phyloP scores from a whole-genome alignment of 2,797 vertebrate genomes.

The Picus viridis region DNA sequence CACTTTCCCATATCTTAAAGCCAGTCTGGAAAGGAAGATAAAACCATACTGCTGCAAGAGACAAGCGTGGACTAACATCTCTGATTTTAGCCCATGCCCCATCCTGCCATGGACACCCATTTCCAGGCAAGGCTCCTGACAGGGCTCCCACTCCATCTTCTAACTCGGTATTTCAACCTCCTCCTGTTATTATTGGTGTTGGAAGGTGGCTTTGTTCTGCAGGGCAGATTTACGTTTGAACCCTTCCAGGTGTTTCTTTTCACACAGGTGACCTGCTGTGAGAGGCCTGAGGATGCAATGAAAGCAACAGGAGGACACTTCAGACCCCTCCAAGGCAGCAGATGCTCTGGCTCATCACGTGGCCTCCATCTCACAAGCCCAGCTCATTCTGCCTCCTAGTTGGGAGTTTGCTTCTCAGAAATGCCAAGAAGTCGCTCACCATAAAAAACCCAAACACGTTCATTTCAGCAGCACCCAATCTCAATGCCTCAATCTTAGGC shows the following conservation, averaged over 20 bases:
- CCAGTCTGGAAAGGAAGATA: constrained; percentile 37
- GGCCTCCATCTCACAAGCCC: not conserved
- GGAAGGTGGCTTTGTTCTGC: not conserved
- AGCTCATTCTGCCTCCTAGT: not conserved
- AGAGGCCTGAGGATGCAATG: not conserved
- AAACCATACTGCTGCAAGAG: not conserved
- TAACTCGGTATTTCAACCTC: not conserved
- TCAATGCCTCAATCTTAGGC: not conserved
- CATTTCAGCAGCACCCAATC: not conserved
- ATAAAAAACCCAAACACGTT: rapidly evolving
- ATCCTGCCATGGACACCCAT: not conserved
- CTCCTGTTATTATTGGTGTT: not conserved
- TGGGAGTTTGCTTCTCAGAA: not conserved
- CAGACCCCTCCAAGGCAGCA: not conserved
- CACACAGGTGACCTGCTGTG: not conserved
- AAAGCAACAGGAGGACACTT: not conserved
- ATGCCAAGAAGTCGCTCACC: not conserved
- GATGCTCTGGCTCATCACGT: not conserved
- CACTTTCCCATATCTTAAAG: not conserved
- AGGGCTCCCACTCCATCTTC: not conserved
- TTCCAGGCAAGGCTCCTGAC: not conserved
- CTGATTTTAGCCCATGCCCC: not conserved
- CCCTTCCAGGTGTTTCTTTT: not conserved
- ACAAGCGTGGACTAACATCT: not conserved
- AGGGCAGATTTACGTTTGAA: not conserved